phyloP scores from a whole-genome alignment of 1,140 invertebrate genomes.

The Drosophila murphyi region DNA sequence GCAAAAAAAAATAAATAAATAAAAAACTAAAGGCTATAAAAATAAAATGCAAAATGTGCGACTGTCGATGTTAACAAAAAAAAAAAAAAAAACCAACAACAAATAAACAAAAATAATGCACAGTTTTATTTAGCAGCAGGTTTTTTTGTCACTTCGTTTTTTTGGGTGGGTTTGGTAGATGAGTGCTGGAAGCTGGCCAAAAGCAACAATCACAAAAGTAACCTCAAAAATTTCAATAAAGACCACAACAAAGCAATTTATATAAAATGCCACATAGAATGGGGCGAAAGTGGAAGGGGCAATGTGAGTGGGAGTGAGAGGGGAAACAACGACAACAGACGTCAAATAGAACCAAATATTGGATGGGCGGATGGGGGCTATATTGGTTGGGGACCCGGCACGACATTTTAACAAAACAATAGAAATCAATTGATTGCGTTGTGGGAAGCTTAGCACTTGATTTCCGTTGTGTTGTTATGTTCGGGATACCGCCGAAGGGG shows the following conservation, averaged over 20 bases:
- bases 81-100: constrained; percentile 59
- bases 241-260: constrained; percentile 82
- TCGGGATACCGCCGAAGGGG: constrained; percentile 37
- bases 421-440: constrained; percentile 83
- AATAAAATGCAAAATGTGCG: constrained; percentile 66
- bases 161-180: constrained; percentile 28
- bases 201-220: constrained; percentile 79
- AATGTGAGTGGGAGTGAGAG: not conserved
- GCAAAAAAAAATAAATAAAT: constrained; percentile 22
- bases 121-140: constrained; percentile 51
- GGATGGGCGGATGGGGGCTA: not conserved
- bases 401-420: constrained; percentile 82
- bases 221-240: constrained; percentile 82
- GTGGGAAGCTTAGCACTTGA: constrained; percentile 82
- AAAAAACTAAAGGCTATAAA: constrained; percentile 31
- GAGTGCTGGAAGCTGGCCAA: constrained; percentile 51
- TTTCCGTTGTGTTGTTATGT: constrained; percentile 57
- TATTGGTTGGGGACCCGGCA: constrained; percentile 43
- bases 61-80: constrained; percentile 38
- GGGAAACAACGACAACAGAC: constrained; percentile 41
- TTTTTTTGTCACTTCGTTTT: constrained; percentile 29
- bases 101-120: constrained; percentile 79
- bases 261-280: constrained; percentile 71
- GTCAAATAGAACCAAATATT: constrained; percentile 70
- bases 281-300: not conserved